phyloP scores from a whole-genome alignment of 2,888 invertebrate species.

The Latheticus oryzae region DNA sequence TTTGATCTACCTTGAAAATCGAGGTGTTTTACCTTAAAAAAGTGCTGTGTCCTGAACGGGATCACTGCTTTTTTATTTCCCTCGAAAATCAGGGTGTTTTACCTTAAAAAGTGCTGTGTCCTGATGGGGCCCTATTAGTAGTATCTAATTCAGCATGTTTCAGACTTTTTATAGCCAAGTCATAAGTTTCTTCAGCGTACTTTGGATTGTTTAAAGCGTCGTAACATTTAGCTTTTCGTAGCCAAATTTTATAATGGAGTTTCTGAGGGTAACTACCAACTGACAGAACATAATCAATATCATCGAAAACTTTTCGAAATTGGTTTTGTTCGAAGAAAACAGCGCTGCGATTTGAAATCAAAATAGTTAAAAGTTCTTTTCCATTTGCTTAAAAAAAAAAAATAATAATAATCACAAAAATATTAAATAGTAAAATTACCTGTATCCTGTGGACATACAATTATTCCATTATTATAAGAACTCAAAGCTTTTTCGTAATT shows the following conservation, averaged over 20 bases:
- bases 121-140: too few species aligned
- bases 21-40: too few species aligned
- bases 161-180: conserved; percentile 74
- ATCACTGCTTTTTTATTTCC: too few species aligned
- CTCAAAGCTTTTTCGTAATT: conserved; percentile 77
- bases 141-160: conserved; percentile 75
- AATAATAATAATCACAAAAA: not conserved
- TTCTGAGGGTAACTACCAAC: conserved; percentile 76
- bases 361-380: conserved; percentile 71
- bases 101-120: too few species aligned
- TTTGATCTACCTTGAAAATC: too few species aligned
- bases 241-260: conserved; percentile 79
- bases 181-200: conserved; percentile 74
- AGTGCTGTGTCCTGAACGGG: too few species aligned
- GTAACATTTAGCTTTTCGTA: conserved; percentile 79
- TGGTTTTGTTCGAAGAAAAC: conserved; percentile 79
- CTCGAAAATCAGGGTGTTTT: too few species aligned
- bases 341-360: conserved; percentile 85
- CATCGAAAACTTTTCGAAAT: conserved; percentile 75
- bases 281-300: conserved; percentile 76
- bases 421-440: conserved; percentile 67
- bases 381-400: conserved; percentile 64
- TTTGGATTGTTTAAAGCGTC: conserved; percentile 75
- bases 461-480: conserved; percentile 77
- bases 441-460: conserved; percentile 75